Evolutionary conservation across 2,113 vertebrate species (phyloP).

Genomic region (Axis porcinus): DNA sequence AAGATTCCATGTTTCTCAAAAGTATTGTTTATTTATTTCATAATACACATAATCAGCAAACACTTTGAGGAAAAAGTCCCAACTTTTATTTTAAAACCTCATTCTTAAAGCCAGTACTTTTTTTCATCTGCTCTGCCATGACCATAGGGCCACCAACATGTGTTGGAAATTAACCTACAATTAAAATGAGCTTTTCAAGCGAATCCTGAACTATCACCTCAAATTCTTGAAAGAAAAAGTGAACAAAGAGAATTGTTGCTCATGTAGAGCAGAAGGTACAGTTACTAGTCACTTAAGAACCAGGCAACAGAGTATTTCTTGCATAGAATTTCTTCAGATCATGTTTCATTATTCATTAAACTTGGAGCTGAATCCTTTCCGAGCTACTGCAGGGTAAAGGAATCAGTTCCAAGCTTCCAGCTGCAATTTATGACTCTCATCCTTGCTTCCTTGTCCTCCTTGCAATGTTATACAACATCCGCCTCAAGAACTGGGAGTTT

Average conservation of each 20-base stretch:
- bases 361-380: conserved; percentile 19
- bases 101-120: background rate
- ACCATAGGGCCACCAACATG: background rate
- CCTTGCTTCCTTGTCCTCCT: background rate
- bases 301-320: conserved; percentile 5
- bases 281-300: background rate
- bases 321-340: conserved; percentile 20
- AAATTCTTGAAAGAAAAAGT: background rate
- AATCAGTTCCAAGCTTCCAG: conserved; percentile 37
- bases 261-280: background rate
- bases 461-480: background rate
- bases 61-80: background rate
- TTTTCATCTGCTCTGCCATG: background rate
- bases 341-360: conserved; percentile 24
- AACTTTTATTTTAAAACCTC: conserved; percentile 22
- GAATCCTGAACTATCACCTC: background rate
- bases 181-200: background rate
- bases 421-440: conserved; percentile 12
- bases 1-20: background rate
- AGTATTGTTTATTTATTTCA: conserved; percentile 27
- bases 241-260: background rate
- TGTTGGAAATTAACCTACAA: conserved; percentile 16
- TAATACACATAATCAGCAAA: conserved; percentile 13
- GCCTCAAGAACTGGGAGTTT: background rate
- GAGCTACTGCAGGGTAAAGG: background rate